Percentiles rank a stretch among this genome's conserved stretches.
Evolutionary conservation across 2,113 vertebrate genomes (phyloP).

Genomic region (Melanerpes formicivorus): DNA sequence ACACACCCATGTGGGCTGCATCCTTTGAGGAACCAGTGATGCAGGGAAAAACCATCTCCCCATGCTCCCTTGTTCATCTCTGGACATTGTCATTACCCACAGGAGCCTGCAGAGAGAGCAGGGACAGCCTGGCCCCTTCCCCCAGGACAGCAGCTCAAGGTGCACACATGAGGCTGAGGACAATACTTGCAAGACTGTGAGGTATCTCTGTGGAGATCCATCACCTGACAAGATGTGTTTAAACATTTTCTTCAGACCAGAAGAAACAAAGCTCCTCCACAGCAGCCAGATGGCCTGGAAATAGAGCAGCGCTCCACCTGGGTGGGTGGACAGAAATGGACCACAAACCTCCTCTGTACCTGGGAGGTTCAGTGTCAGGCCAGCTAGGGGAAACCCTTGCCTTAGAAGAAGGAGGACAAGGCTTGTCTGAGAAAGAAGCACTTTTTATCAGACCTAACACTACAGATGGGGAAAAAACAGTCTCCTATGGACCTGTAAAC

Average conservation of each 20-base stretch:
- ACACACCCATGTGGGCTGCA: not conserved
- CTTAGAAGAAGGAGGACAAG: not conserved
- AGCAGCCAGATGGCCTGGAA: not conserved
- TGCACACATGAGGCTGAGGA: accelerated
- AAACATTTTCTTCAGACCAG: not conserved
- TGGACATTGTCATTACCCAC: accelerated
- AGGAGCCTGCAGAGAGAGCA: not conserved
- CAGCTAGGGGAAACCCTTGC: not conserved
- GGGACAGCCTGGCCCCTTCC: not conserved
- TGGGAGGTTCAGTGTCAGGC: not conserved
- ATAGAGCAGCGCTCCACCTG: not conserved
- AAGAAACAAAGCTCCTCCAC: not conserved
- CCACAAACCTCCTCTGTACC: not conserved
- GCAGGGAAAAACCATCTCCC: not conserved
- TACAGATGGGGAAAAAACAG: not conserved
- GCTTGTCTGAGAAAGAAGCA: not conserved
- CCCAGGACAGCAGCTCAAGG: not conserved
- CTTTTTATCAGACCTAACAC: not conserved
- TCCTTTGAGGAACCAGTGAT: not conserved
- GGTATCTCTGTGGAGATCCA: not conserved
- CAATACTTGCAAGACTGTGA: not conserved
- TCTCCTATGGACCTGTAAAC: not conserved
- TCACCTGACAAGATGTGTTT: not conserved
- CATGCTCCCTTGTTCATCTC: not conserved
- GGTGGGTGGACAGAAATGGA: not conserved